Percentiles rank a stretch among this genome's conserved stretches.
phyloP scores from a whole-genome alignment of 2,113 vertebrate genomes.

The zebrafish (Danio rerio) region GRCz12tu NC_133191.1:38043501-38044000 shows the following conservation, averaged over 20 bases:
- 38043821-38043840: neutral
- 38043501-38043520: neutral
- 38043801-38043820: conserved; percentile 44
- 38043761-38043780: conserved; percentile 76
- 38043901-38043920: no score
- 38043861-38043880: neutral
- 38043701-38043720: conserved; percentile 63
- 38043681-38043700: conserved; percentile 63
- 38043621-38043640: conserved; percentile 49
- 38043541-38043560: neutral
- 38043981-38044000: no score
- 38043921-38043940: no score
- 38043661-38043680: conserved; percentile 66
- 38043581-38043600: conserved; percentile 30
- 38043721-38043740: conserved; percentile 64
- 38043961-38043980: no score
- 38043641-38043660: conserved; percentile 51
- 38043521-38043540: neutral
- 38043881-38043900: no score
- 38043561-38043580: neutral
- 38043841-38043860: neutral
- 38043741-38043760: conserved; percentile 74
- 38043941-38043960: no score
- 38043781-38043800: conserved; percentile 56
- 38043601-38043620: conserved; percentile 47